A percentile compares a stretch with the other conserved stretches of the same genome.
These are phyloP conservation scores for Parasteatoda lunata DNA, from an alignment of 2,888 invertebrate genomes.

Conservation along the genomic window DNA sequence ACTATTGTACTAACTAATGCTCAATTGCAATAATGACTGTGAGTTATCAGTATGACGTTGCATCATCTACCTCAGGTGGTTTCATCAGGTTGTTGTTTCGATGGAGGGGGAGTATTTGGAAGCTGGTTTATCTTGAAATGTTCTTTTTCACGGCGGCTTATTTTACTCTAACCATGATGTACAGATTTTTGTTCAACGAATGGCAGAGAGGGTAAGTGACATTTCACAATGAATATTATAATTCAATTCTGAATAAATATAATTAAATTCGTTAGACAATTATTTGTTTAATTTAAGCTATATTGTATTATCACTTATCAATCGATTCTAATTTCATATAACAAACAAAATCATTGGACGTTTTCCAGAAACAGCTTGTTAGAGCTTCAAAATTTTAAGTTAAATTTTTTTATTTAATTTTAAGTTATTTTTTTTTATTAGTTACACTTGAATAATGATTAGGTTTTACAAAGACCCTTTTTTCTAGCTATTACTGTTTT, in stretches of 20 bases:
- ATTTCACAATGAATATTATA: background rate
- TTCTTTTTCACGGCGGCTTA: conserved; percentile 76
- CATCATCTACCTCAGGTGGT: conserved; percentile 78
- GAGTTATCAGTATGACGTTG: conserved; percentile 79
- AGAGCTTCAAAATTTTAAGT: too few relatives aligned
- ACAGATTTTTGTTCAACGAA: conserved; percentile 76
- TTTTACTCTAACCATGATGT: conserved; percentile 76
- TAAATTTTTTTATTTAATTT: too few relatives aligned
- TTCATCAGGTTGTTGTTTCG: conserved; percentile 78
- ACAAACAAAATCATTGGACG: too few relatives aligned
- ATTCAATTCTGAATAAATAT: background rate
- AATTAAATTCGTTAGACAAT: background rate
- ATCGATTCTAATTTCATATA: too few relatives aligned
- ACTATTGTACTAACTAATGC: background rate
- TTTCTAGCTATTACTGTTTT: too few relatives aligned
- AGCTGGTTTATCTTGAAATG: conserved; percentile 78
- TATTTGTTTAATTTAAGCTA: background rate
- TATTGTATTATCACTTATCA: too few relatives aligned
- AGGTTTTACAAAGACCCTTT: too few relatives aligned
- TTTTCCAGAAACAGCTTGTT: too few relatives aligned
- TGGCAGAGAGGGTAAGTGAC: conserved; percentile 76
- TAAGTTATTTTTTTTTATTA: too few relatives aligned
- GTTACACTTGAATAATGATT: too few relatives aligned
- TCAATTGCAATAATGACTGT: conserved; percentile 76
- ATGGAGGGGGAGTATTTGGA: conserved; percentile 79